These are phyloP conservation scores for Steatornis caripensis DNA, from an alignment of 2,113 vertebrate genomes.

Conservation along the genomic window DNA sequence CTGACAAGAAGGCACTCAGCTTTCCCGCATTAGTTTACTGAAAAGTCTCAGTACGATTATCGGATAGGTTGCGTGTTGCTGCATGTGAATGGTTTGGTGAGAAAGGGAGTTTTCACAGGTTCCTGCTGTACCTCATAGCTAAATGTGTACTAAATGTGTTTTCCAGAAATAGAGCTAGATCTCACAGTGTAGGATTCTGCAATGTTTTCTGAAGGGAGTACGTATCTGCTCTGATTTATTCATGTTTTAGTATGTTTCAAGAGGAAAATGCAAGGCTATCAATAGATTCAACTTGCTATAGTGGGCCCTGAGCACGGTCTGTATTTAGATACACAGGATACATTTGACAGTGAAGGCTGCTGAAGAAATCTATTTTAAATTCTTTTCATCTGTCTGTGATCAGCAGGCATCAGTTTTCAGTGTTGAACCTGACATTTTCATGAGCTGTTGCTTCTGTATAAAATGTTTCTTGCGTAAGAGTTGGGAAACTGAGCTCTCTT, in stretches of 20 bases:
- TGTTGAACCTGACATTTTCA: slow-evolving; percentile 34
- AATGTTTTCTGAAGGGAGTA: neutral
- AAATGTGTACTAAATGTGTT: neutral
- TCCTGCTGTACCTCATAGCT: neutral
- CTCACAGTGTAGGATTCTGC: neutral
- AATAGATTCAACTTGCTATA: neutral
- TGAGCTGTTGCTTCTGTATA: slow-evolving; percentile 3
- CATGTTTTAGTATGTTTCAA: neutral
- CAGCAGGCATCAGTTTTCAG: neutral
- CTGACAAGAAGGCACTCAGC: neutral
- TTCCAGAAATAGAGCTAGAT: neutral
- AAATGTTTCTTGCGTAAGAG: neutral
- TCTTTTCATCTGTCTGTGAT: slow-evolving; percentile 11
- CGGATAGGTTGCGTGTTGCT: neutral
- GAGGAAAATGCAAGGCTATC: neutral
- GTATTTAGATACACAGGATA: neutral
- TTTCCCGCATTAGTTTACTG: neutral
- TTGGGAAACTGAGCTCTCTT: neutral
- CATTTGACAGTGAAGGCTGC: neutral
- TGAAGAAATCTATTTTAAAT: slow-evolving; percentile 6
- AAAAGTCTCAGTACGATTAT: neutral
- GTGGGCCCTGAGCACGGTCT: neutral
- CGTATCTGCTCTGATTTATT: neutral
- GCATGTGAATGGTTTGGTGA: neutral
- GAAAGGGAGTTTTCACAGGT: slow-evolving; percentile 8